These are phyloP conservation scores for Natrix natrix DNA, from an alignment of 2,797 vertebrate genomes.

Conservation along the genomic window DNA sequence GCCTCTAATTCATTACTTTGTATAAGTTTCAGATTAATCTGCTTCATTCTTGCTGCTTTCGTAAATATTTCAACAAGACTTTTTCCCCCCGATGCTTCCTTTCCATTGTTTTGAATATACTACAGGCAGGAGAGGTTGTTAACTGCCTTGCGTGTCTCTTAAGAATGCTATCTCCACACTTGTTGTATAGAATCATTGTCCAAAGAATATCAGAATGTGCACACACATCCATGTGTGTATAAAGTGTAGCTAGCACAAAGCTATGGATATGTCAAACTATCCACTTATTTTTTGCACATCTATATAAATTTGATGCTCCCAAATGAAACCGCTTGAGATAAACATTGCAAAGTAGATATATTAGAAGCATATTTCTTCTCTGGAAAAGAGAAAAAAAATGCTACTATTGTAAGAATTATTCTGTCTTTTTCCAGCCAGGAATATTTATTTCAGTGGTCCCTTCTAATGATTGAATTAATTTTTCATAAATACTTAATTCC, in stretches of 20 bases:
- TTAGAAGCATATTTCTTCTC: not conserved
- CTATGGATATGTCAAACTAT: constrained; percentile 38
- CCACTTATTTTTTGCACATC: constrained; percentile 19
- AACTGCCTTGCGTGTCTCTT: constrained; percentile 62
- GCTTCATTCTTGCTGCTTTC: constrained; percentile 67
- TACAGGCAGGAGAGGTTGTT: constrained; percentile 60
- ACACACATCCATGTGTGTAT: constrained; percentile 14
- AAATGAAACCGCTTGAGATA: constrained; percentile 37
- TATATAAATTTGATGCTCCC: constrained; percentile 36
- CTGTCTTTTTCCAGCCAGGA: constrained; percentile 24
- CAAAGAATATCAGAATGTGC: constrained; percentile 15
- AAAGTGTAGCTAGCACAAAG: constrained; percentile 45
- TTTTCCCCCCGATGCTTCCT: constrained; percentile 58
- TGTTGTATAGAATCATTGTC: constrained; percentile 42
- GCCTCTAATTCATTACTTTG: constrained; percentile 64
- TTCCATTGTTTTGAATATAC: constrained; percentile 66
- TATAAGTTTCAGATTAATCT: constrained; percentile 71
- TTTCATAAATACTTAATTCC: not conserved
- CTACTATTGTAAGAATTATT: not conserved
- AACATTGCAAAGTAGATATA: constrained; percentile 22
- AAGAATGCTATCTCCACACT: constrained; percentile 52
- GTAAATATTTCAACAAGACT: constrained; percentile 62
- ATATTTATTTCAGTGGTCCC: constrained; percentile 25
- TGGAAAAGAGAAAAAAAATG: not conserved
- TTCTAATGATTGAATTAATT: constrained; percentile 57